Base-by-base conservation (phyloP, 2,113 vertebrate species). In the Zingel zingel region DNA sequence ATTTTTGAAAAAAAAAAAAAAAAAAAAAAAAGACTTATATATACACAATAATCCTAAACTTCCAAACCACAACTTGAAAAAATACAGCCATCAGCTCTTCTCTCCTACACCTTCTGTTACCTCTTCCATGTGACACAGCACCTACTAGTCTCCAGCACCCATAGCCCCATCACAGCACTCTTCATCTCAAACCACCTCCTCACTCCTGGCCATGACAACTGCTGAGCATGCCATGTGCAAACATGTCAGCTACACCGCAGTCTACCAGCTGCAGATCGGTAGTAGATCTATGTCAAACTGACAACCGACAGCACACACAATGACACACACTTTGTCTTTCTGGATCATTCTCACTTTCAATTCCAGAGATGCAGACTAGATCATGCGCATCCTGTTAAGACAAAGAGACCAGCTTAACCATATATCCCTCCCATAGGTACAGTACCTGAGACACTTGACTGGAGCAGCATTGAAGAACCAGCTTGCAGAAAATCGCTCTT, bases 141-240 rank as follows among this genome's bases (percentile, higher is more conserved):
- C 21, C 36, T 39, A 39, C 36, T 39, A 9, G 39, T 43, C 39
- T 58, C 45, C 47, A 5, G 11, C 45, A 25, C 65, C 27, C 21
- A 51, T 1, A 48, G 15, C 77, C 21, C 6, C 54, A 51, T 36
- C 23, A 19, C 61, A 59, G 36, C 33, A 21, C 27, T 43, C 36
- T 43, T 15, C 57, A 58, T 51, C 72, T 84, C 57, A 58, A 56
- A 81, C 58, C 81, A 64, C 74, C 77, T 67, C 79, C 66, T 71
- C 76, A 8, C 53, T 61, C 16, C 79, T 63, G 53, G 61, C 61
- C 36, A 0, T 61, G 85, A 88, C 87, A 83, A 62, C 77, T 67
- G 65, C 61, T 7, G 57, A 82, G 61, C 23, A 58, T 33, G 57
- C 66, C 4, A 83, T 83, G 84, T 87, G 85, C 87, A 90, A 84